Evolutionary conservation across 2,888 invertebrate genomes (phyloP), one percentile per base, ranked within the genome.

Genomic region (Latrodectus hesperus): DNA sequence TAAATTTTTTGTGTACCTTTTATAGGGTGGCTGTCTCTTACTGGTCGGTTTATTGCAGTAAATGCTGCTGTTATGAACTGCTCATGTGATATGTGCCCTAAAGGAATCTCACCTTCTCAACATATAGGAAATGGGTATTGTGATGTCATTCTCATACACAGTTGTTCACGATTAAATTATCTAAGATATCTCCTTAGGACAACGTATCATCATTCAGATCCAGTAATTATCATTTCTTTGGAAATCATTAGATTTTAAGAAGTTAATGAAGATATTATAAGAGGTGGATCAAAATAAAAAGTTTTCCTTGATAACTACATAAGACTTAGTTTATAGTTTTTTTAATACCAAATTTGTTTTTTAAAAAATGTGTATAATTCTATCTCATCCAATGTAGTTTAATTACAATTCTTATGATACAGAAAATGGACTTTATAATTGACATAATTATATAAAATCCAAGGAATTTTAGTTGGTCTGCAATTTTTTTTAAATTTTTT

Each of bases 41-140:
- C 94, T 85, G 96, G 96, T 0, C 95, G 94, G 92, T 96, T 95
- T 92, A 95, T 95, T 90, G 96, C 96, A 93, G 94, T 96, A 17
- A 96, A 95, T 90, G 95, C 95, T 75, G 95, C 96, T 38, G 95
- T 96, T 91, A 94, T 96, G 73, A 95, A 95, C 67, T 96, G 96
- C 82, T 85, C 90, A 14, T 96, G 96, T 91, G 93, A 94, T 22
- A 94, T 95, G 89, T 95, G 95, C 91, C 96, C 96, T 0, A 94
- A 95, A 91, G 96, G 96, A 72, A 95, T 96, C 90, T 95, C 96
- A 71, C 96, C 96, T 1, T 94, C 94, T 90, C 95, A 95, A 91
- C 96, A 96, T 92, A 93, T 96, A 65, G 96, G 96, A 0, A 96
- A 96, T 92, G 96, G 96, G 52, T 95, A 94, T 91, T 93, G 96